Percentiles rank a stretch among this genome's conserved stretches.
phyloP scores from a whole-genome alignment of 1,140 invertebrate species.

The Drosophila fuyamai region DNA sequence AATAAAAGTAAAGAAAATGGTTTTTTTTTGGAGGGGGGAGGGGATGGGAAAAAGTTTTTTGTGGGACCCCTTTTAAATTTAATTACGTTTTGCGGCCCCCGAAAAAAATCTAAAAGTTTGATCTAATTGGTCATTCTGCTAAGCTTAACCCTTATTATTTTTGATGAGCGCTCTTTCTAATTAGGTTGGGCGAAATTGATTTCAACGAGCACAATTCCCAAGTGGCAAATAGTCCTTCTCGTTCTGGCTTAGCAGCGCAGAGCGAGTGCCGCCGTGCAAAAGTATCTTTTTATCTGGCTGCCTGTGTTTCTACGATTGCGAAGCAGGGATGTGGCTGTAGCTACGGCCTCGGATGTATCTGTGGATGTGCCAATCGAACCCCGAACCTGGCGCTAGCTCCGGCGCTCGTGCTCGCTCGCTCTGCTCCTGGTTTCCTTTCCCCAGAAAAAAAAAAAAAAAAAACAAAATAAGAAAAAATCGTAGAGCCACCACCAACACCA shows the following conservation, averaged over 20 bases:
- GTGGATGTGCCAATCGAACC: constrained; percentile 57
- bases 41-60: constrained; percentile 19
- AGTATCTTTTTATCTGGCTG: constrained; percentile 77
- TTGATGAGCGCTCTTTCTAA: constrained; percentile 56
- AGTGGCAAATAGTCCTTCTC: constrained; percentile 7
- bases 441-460: not conserved
- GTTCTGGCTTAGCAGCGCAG: constrained; percentile 5
- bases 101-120: constrained; percentile 60
- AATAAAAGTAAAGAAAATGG: constrained; percentile 28
- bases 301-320: constrained; percentile 72
- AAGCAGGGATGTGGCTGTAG: constrained; percentile 47
- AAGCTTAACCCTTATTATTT: constrained; percentile 74
- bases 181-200: constrained; percentile 71
- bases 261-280: constrained; percentile 63
- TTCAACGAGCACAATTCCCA: constrained; percentile 16
- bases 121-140: constrained; percentile 78
- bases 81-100: constrained; percentile 48
- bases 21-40: not conserved
- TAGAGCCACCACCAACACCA: constrained; percentile 10
- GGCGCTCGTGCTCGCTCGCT: constrained; percentile 57
- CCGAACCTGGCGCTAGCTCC: constrained; percentile 40
- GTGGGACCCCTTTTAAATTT: constrained; percentile 56
- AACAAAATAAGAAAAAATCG: constrained; percentile 24
- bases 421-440: constrained; percentile 11
- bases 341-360: constrained; percentile 16